phyloP scores from a whole-genome alignment of 1,140 invertebrate genomes.

The Brachionus manjavacas region DNA sequence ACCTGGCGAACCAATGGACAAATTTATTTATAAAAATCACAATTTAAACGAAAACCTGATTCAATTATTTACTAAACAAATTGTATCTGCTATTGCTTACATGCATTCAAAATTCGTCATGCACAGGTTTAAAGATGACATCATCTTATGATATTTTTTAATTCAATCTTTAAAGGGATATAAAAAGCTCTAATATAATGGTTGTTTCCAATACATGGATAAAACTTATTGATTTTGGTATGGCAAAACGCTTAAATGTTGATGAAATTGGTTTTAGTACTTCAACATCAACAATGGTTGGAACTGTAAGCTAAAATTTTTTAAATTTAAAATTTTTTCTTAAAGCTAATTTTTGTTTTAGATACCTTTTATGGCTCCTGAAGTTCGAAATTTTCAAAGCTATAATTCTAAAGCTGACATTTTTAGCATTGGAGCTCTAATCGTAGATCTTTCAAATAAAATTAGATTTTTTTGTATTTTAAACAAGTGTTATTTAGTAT shows the following conservation, averaged over 20 bases:
- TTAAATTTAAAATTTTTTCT: not conserved
- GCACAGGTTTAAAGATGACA: not conserved
- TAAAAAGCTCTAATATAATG: conserved; percentile 42
- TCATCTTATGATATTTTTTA: not conserved
- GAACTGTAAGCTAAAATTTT: not conserved
- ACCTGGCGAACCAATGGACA: conserved; percentile 30
- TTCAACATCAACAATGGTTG: conserved; percentile 40
- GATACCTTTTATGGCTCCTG: conserved; percentile 42
- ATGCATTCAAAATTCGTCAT: conserved; percentile 41
- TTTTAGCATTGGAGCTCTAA: conserved; percentile 33
- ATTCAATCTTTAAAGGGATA: not conserved
- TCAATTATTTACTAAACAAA: conserved; percentile 32
- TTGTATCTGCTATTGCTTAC: conserved; percentile 24
- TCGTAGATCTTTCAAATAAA: not conserved
- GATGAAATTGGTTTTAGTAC: conserved; percentile 27
- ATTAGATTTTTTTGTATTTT: not conserved
- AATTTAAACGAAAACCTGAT: not conserved
- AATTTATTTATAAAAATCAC: conserved; percentile 14
- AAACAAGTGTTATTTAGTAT: not conserved
- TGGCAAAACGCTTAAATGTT: conserved; percentile 36
- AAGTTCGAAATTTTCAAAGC: conserved; percentile 36
- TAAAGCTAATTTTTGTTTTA: not conserved
- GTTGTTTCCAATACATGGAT: conserved; percentile 36
- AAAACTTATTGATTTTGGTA: conserved; percentile 37
- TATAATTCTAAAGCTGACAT: conserved; percentile 41